These are phyloP conservation scores for Epinotia brunnichana DNA, from an alignment of 2,888 invertebrate species.

Conservation along the genomic window DNA sequence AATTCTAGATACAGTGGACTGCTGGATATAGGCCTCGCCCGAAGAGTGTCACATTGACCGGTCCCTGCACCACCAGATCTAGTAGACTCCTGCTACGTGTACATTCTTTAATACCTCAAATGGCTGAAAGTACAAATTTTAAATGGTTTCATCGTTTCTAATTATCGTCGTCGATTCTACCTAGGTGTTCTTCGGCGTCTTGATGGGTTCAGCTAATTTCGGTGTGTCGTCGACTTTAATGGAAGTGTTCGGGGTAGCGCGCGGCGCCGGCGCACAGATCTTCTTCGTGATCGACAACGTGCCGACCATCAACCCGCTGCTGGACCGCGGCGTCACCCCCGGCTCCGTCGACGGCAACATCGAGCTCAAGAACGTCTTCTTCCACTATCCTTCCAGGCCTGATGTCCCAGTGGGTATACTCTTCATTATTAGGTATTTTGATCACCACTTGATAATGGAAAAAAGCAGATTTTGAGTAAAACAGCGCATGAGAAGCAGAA, in stretches of 20 bases:
- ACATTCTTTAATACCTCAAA: too few species aligned
- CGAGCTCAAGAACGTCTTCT: constrained; percentile 88
- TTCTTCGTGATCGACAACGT: constrained; percentile 90
- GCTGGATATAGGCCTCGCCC: too few species aligned
- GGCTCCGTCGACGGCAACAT: constrained; percentile 86
- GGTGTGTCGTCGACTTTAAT: constrained; percentile 93
- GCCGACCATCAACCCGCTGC: constrained; percentile 89
- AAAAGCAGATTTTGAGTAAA: too few species aligned
- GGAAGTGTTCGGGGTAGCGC: constrained; percentile 90
- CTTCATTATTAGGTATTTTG: too few species aligned
- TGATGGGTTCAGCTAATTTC: constrained; percentile 89
- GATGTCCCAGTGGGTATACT: constrained; percentile 86
- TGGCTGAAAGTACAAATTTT: background rate
- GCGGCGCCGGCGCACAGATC: constrained; percentile 90
- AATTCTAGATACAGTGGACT: too few species aligned
- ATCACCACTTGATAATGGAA: too few species aligned
- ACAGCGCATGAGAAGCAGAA: too few species aligned
- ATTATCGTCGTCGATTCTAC: constrained; percentile 37
- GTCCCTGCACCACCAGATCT: too few species aligned
- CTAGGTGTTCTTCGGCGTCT: constrained; percentile 91
- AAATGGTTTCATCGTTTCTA: background rate
- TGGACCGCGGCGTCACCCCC: constrained; percentile 84
- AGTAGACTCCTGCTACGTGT: too few species aligned
- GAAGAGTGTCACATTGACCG: too few species aligned
- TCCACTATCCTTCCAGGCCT: constrained; percentile 91